phyloP scores from a whole-genome alignment of 2,888 invertebrate genomes.

The Pristionchus japonicus region DNA sequence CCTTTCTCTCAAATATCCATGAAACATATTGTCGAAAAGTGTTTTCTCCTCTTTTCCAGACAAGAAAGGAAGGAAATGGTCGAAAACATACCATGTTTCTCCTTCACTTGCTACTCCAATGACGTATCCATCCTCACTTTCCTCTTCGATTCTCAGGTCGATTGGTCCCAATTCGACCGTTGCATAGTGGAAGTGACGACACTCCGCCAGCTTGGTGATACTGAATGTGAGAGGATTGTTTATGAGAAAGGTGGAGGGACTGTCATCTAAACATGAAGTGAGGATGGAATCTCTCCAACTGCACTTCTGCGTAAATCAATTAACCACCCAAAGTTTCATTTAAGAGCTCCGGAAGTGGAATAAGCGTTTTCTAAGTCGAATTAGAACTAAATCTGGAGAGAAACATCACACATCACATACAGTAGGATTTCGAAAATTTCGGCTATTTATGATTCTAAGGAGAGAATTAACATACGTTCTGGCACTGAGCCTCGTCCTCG shows the following conservation, averaged over 20 bases:
- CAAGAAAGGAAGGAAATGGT: too few species aligned
- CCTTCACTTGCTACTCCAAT: conserved; percentile 54
- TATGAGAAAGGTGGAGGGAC: background rate
- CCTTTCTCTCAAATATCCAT: too few species aligned
- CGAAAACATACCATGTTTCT: conserved; percentile 51
- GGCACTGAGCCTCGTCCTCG: background rate
- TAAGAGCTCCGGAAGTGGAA: too few species aligned
- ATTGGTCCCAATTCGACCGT: conserved; percentile 87
- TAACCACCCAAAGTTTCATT: too few species aligned
- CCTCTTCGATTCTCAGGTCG: conserved; percentile 50
- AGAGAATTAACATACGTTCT: background rate
- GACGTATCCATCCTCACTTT: conserved; percentile 51
- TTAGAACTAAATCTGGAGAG: too few species aligned
- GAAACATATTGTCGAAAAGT: too few species aligned
- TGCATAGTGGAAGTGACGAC: conserved; percentile 94
- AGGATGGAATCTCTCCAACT: conserved; percentile 5
- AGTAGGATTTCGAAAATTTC: too few species aligned
- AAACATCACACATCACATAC: too few species aligned
- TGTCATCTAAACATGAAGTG: background rate
- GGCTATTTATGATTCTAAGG: background rate
- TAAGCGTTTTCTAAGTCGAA: too few species aligned
- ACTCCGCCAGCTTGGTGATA: conserved; percentile 47
- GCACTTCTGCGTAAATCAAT: too few species aligned
- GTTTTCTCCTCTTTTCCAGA: background rate
- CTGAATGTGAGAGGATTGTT: conserved; percentile 43